phyloP scores from a whole-genome alignment of 2,797 vertebrate species.

The Spondyliosoma cantharus region DNA sequence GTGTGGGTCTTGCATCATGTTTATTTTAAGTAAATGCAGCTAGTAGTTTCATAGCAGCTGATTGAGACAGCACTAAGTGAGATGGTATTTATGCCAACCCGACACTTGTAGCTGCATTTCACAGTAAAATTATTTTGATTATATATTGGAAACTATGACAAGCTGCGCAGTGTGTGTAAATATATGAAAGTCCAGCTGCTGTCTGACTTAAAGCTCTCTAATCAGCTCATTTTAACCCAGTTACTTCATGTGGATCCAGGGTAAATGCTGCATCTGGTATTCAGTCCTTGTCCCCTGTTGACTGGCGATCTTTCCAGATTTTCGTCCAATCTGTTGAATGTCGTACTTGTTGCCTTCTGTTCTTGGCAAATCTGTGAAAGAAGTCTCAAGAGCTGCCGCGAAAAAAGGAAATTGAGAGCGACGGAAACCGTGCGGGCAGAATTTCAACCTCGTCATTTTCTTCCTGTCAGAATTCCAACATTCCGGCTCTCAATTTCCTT shows the following conservation, averaged over 20 bases:
- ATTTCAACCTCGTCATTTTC: slow-evolving; percentile 38
- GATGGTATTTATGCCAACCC: not conserved
- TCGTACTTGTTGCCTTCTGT: not conserved
- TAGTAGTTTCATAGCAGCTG: not conserved
- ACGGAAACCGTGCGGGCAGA: slow-evolving; percentile 2
- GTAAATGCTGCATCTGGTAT: not conserved
- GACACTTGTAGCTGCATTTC: not conserved
- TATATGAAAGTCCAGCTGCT: not conserved
- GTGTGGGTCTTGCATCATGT: slow-evolving; percentile 28
- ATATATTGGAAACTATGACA: not conserved
- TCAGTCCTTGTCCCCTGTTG: not conserved
- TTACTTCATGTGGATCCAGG: not conserved
- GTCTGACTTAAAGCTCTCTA: not conserved
- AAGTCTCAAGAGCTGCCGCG: not conserved
- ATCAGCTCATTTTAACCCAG: not conserved
- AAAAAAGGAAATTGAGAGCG: slow-evolving; percentile 29
- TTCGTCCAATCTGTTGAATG: not conserved
- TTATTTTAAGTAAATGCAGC: slow-evolving; percentile 41
- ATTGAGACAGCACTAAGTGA: not conserved
- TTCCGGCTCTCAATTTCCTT: slow-evolving; percentile 54
- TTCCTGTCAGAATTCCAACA: slow-evolving; percentile 53
- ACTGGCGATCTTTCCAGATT: not conserved
- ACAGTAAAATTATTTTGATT: not conserved
- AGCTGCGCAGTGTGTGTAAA: not conserved
- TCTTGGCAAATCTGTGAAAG: not conserved